Base-by-base conservation (phyloP, 1,140 invertebrate genomes). In the Drosophila sulfurigaster region DNA sequence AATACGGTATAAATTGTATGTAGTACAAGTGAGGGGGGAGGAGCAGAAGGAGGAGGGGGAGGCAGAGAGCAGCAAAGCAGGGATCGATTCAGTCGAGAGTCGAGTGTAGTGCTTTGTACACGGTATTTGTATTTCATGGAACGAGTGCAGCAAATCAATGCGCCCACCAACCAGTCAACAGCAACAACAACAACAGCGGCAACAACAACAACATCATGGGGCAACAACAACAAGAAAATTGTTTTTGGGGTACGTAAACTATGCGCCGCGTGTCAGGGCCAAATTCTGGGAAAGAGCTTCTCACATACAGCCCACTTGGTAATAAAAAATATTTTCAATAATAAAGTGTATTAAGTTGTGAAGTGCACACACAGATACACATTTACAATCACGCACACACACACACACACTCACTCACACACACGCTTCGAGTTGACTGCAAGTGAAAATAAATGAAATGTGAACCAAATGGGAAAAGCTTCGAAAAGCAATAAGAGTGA, bases 321-420 rank as follows among this genome's bases (percentile, higher is more conserved):
- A 89, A 90, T 89, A 89, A 89, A 89, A 89, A 89, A 89, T 90
- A 89, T 89, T 89, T 90, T 89, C 81, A 89, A 89, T 89, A 89
- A 89, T 89, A 90, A 89, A 89, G 86, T 89, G 85, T 89, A 89
- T 89, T 89, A 89, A 89, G 85, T 90, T 89, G 85, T 89, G 85
- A 89, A 89, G 85, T 89, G 71, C 70, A 73, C 78, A 73, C 78
- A 87, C 76, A 81, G 51, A 77, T 25, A 56, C 46, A 49, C 43
- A 51, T 11, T 63, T 35, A 43, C 56, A 65, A 16, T 46, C 38
- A 57, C n/a, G 32, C 32, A 30, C 56, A 60, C 43, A 60, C 28
- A 54, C 62, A 51, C 52, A 49, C 43, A 49, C 25, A 16, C 56
- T 51, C 28, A 56, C 59, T 68, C 16, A 60, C 35, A 65, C 32